Conservation (phyloP, 2,113 vertebrate genomes). For the Castor canadensis region DNA sequence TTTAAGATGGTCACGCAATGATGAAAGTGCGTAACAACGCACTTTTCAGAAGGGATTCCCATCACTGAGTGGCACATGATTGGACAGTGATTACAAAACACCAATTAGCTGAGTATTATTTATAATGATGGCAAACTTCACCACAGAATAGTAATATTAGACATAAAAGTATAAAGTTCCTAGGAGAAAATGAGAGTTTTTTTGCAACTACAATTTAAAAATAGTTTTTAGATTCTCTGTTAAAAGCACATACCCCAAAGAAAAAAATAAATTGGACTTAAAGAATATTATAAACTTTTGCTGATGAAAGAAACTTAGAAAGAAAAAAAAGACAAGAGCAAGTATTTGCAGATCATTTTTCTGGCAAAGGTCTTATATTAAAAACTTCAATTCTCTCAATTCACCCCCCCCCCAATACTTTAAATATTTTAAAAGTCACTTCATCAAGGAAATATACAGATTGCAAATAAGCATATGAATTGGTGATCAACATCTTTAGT, state of each 20-base stretch:
- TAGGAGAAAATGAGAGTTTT: not conserved
- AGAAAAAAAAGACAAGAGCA: not conserved
- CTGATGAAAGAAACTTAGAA: not conserved
- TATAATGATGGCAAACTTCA: not conserved
- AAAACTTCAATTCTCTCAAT: not conserved
- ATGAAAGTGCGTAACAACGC: not conserved
- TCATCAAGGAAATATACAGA: no score
- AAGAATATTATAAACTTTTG: not conserved
- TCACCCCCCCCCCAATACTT: not conserved
- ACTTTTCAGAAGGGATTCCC: not conserved
- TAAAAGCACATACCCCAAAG: not conserved
- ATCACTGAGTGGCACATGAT: not conserved
- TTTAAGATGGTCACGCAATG: not conserved
- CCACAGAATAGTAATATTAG: not conserved
- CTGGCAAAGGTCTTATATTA: not conserved
- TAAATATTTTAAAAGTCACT: not conserved
- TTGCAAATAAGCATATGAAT: no score
- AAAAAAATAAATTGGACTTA: not conserved
- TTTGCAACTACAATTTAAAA: not conserved
- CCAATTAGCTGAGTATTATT: not conserved
- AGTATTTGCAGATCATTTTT: not conserved
- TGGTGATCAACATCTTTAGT: not conserved
- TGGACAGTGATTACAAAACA: not conserved
- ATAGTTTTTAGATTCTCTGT: not conserved
- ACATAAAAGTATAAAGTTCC: not conserved